A percentile compares a stretch with the other conserved stretches of the same genome.
These are phyloP conservation scores for Crossaster papposus DNA, from an alignment of 53 echinoderm and acorn worm species.

Conservation along the genomic window DNA sequence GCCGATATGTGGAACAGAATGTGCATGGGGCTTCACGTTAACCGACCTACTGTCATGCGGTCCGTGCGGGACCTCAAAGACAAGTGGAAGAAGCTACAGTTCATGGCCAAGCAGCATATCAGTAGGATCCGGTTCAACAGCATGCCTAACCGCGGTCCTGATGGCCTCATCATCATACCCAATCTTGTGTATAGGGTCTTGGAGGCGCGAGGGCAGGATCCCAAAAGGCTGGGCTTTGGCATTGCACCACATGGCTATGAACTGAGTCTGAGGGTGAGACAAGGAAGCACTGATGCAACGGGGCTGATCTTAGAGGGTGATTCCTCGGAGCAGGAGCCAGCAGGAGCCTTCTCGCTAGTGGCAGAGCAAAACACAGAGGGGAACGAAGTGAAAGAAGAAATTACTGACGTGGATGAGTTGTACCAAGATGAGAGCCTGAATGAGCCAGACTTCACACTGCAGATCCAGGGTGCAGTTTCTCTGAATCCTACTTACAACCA, in stretches of 20 bases:
- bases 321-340: slow-evolving; percentile 8
- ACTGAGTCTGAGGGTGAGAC: too few relatives aligned
- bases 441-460: slow-evolving; percentile 21
- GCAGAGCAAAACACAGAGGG: not conserved
- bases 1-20: slow-evolving; percentile 55
- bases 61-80: slow-evolving; percentile 41
- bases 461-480: slow-evolving; percentile 50
- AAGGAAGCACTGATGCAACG: not conserved
- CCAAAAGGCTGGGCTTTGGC: slow-evolving; percentile 20
- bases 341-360: not conserved
- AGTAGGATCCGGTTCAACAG: not conserved
- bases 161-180: slow-evolving; percentile 37
- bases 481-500: slow-evolving; percentile 29
- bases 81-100: slow-evolving; percentile 60
- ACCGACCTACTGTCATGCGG: slow-evolving; percentile 41
- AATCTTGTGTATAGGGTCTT: slow-evolving; percentile 47
- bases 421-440: not conserved
- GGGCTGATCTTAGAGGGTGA: not conserved
- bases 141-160: not conserved
- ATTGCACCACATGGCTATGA: not conserved
- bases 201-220: slow-evolving; percentile 51
- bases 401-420: not conserved
- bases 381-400: slow-evolving; percentile 25
- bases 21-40: slow-evolving; percentile 40
- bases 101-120: slow-evolving; percentile 53